Percentiles rank a stretch among this genome's conserved stretches.
Conservation (phyloP, 2,113 vertebrate genomes). For the zebrafish (Danio rerio) region DNA sequence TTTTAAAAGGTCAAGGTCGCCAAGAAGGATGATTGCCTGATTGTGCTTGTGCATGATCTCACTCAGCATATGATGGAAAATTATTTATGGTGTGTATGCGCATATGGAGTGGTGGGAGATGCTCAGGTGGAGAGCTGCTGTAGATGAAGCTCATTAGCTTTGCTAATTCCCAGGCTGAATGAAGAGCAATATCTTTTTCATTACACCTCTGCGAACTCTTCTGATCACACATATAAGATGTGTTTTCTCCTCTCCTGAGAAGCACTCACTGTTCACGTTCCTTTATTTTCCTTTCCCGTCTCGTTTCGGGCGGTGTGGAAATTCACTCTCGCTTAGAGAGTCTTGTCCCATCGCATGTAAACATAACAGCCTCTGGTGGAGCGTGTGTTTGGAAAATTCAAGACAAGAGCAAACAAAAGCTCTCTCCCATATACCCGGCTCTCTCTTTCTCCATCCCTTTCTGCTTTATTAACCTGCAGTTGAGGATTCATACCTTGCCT, state of each 20-base stretch:
- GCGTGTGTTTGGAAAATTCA: slow-evolving; percentile 48
- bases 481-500: slow-evolving; percentile 13
- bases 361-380: slow-evolving; percentile 47
- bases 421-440: not conserved
- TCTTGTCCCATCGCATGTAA: slow-evolving; percentile 37
- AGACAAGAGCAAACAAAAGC: slow-evolving; percentile 50
- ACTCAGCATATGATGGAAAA: not conserved
- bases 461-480: slow-evolving; percentile 42
- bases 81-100: not conserved
- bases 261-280: slow-evolving; percentile 19
- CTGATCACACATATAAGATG: slow-evolving; percentile 20
- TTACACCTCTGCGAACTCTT: slow-evolving; percentile 32
- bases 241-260: slow-evolving; percentile 17
- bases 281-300: slow-evolving; percentile 37
- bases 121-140: slow-evolving; percentile 6
- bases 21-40: slow-evolving; percentile 41
- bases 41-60: slow-evolving; percentile 3
- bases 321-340: slow-evolving; percentile 41
- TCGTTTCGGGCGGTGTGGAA: slow-evolving; percentile 30
- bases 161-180: slow-evolving; percentile 25
- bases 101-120: too few species aligned
- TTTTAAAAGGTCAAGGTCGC: slow-evolving; percentile 28
- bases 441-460: not conserved
- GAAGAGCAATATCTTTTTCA: slow-evolving; percentile 21
- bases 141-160: slow-evolving; percentile 42